Evolutionary conservation across 1,140 invertebrate species (phyloP).

Genomic region (Campoletis sonorensis): DNA sequence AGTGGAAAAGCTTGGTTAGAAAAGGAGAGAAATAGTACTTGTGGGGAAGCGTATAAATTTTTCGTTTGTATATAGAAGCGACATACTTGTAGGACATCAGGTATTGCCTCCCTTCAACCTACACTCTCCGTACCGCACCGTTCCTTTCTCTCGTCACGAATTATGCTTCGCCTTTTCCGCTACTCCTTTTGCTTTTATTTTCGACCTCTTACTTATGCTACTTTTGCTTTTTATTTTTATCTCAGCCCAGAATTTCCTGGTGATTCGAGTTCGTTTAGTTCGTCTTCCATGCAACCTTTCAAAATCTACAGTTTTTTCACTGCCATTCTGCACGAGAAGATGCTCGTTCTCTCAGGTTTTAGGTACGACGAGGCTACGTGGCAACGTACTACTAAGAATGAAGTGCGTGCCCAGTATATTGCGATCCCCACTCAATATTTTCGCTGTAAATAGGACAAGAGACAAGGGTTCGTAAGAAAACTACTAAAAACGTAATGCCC

Average conservation of each 20-base stretch:
- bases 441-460: too few species aligned
- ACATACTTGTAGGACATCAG: constrained; percentile 39
- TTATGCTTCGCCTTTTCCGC: constrained; percentile 1
- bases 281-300: neutral
- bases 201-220: neutral
- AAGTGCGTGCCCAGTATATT: too few species aligned
- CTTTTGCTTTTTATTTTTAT: neutral
- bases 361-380: neutral
- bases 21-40: neutral
- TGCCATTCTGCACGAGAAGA: neutral
- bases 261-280: neutral
- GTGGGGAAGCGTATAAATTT: constrained; percentile 37
- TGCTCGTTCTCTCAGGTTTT: neutral
- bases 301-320: neutral
- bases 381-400: too few species aligned
- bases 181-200: neutral
- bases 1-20: neutral
- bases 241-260: neutral
- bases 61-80: constrained; percentile 32
- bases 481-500: too few species aligned
- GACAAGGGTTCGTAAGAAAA: too few species aligned
- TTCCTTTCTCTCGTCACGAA: constrained; percentile 26
- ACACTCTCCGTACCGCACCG: neutral
- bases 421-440: too few species aligned
- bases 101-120: constrained; percentile 31